Base-by-base conservation (phyloP, 2,113 vertebrate genomes). In the Burhinus bistriatus region DNA sequence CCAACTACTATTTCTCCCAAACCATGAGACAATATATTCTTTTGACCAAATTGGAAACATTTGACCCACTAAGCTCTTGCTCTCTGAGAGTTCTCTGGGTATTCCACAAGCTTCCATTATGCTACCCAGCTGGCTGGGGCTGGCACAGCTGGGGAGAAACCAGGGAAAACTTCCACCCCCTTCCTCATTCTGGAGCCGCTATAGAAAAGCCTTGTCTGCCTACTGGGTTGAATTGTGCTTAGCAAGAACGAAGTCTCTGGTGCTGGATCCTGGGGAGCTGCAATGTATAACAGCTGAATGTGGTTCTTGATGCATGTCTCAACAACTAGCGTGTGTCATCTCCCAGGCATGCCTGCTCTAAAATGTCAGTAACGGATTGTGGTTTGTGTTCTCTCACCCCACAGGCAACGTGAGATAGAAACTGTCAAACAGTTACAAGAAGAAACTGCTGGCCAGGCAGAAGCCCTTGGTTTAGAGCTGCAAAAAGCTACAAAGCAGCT, bases 381-480 rank as follows among this genome's bases (percentile, higher is more conserved):
- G 97, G 96, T 97, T 97, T 97, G 80, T 27, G 66, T 12, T 84
- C 84, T 93, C 82, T 85, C 51, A 9, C 69, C 61, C 87, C 1
- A 2, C 92, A 98, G 97, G 65, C 93, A 95, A 40, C 90, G 81
- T 1, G 94, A 98, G 65, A 54, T 95, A 57, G 97, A 98, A 91
- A 30, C 92, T 25, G 72, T 86, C 77, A 95, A 91, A 58, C 95
- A 93, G 80, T 49, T 90, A 10, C 96, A 94, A 85, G 96, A 97
- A 92, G 91, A 97, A 93, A 69, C 88, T 57, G 82, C 96, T 66
- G 68, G 49, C 26, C 91, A 62, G 87, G 97, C 93, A 90, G 95
- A 90, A 62, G 40, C 68, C 45, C 54, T 97, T 40, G 44, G 42
- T 54, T 72, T 69, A 34, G 90, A 92, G 64, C 84, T 97, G 23